A percentile compares a stretch with the other conserved stretches of the same genome.
Evolutionary conservation across 1,140 invertebrate species (phyloP).

Genomic region (Polyergus mexicanus): DNA sequence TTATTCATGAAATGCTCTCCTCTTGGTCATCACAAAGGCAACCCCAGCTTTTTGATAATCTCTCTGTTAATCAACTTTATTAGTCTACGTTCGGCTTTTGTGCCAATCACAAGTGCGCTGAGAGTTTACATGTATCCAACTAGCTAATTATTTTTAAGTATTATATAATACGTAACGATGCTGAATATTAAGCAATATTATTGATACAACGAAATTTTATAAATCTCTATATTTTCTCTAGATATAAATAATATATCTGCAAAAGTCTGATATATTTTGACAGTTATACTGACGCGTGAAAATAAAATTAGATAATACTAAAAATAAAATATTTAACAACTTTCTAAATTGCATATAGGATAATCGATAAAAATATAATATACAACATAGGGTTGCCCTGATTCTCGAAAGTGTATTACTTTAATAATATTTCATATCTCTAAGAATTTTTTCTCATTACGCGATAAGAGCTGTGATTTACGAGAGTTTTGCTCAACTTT

Average conservation of each 20-base stretch:
- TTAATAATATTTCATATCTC: conserved; percentile 53
- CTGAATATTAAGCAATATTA: background rate
- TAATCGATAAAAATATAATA: conserved; percentile 11
- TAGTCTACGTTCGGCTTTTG: conserved; percentile 12
- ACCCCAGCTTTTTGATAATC: conserved; percentile 45
- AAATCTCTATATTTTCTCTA: background rate
- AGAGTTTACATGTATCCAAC: background rate
- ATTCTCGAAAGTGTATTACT: conserved; percentile 30
- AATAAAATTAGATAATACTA: background rate
- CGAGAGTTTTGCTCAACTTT: conserved; percentile 48
- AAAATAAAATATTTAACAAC: background rate
- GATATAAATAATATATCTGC: background rate
- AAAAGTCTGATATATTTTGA: background rate
- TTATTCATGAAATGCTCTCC: conserved; percentile 62
- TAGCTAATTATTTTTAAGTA: conserved; percentile 8
- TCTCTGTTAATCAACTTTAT: conserved; percentile 42
- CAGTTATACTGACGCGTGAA: background rate
- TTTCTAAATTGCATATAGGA: conserved; percentile 3
- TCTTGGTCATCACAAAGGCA: conserved; percentile 47
- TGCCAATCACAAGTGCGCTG: conserved; percentile 5
- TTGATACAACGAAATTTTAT: background rate
- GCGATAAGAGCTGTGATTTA: conserved; percentile 54
- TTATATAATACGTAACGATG: background rate
- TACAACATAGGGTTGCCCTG: conserved; percentile 1
- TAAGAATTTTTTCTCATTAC: conserved; percentile 60